These are phyloP conservation scores for Meiosimyza platycephala DNA, from an alignment of 2,888 invertebrate genomes.

Conservation along the genomic window DNA sequence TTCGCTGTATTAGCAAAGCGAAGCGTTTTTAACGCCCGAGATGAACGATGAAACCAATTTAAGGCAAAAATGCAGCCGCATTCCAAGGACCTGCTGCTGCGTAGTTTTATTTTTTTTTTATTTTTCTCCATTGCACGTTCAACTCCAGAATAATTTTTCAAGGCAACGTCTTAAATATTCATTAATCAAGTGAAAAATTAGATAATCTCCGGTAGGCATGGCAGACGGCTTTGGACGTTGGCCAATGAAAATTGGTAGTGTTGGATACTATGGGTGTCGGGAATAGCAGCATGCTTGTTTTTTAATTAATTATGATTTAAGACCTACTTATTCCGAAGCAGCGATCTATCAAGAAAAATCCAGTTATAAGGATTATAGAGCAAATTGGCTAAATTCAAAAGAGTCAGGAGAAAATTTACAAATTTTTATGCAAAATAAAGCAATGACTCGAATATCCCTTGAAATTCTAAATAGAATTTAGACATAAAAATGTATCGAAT, in stretches of 20 bases:
- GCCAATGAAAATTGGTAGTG: constrained; percentile 21
- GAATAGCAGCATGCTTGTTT: not conserved
- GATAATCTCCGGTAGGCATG: too few relatives aligned
- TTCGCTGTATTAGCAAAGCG: not conserved
- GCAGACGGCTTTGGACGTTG: not conserved
- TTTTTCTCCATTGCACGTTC: constrained; percentile 24
- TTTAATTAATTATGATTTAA: too few relatives aligned
- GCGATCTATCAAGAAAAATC: too few relatives aligned
- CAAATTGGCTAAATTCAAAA: too few relatives aligned
- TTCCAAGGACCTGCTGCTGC: not conserved
- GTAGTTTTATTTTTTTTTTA: constrained; percentile 4
- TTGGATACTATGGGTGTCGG: not conserved
- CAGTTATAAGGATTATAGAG: too few relatives aligned
- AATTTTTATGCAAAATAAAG: too few relatives aligned
- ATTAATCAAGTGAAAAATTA: constrained; percentile 46
- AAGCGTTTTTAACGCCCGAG: not conserved
- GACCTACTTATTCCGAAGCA: too few relatives aligned
- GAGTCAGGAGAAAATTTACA: too few relatives aligned
- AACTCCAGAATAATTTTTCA: constrained; percentile 37
- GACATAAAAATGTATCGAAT: too few relatives aligned
- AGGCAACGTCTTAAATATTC: constrained; percentile 40
- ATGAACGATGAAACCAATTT: not conserved
- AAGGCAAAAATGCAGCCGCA: not conserved
- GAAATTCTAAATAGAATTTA: too few relatives aligned
- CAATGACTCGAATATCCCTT: too few relatives aligned